Base-by-base conservation (phyloP, 2,113 vertebrate species). In the Anolis sagrei region DNA sequence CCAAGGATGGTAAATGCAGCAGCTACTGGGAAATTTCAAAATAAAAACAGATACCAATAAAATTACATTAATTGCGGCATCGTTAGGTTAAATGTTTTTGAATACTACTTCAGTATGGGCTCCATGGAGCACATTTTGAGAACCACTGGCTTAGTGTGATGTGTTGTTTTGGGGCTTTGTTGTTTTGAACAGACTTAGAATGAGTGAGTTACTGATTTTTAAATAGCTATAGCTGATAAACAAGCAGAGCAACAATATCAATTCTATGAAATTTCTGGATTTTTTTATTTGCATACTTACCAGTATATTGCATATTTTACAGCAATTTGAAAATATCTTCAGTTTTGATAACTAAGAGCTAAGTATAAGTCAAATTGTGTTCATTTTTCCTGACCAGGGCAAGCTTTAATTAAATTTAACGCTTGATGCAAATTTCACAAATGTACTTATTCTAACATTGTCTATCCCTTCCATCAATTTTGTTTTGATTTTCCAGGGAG, bases 401-500 rank as follows among this genome's bases (percentile, higher is more conserved):
- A 49, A 2, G 8, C 16, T 74, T 74, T 19, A 19, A 21, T 85
- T 79, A 36, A 39, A 29, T 79, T 86, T 64, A 48, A 48, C 49
- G 32, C n/a, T 13, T 74, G 64, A 32, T 5, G 8, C 11, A 48
- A 54, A 23, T 64, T 73, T 9, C 4, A 29, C 48, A 36, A 74
- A 23, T 23, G 49, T 49, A 27, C n/a, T 79, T 32, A 14, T 58
- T 85, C 64, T 73, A 54, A 83, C 80, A 34, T 83, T 64, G 49
- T 76, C 8, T 69, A 23, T 29, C 62, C 89, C 39, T 81, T 27
- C 77, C 82, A 8, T 58, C 84, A 39, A 81, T 87, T 81, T 85
- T 91, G 0, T 0, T 89, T 86, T 86, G 54, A 58, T 87, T 1
- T 94, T 94, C 16, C 85, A 99, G 99, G 76, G 98, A 98, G 94